Evolutionary conservation across 1,140 invertebrate species (phyloP).

Genomic region (Arctopsyche grandis): DNA sequence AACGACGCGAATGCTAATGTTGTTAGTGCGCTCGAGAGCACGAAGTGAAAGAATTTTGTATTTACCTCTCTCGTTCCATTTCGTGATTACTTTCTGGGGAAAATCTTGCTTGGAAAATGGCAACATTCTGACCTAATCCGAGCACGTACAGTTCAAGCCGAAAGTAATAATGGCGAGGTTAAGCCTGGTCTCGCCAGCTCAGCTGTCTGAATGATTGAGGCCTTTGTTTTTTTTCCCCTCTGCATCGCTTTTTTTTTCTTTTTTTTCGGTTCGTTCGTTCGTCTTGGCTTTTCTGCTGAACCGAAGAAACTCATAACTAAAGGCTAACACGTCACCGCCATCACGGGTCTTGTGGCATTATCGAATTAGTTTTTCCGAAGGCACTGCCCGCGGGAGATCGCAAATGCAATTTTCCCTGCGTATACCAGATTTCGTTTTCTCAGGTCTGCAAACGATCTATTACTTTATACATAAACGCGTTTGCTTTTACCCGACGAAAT

Average conservation of each 20-base stretch:
- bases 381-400: slow-evolving; percentile 48
- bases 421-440: slow-evolving; percentile 41
- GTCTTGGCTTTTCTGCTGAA: slow-evolving; percentile 6
- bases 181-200: slow-evolving; percentile 48
- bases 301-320: slow-evolving; percentile 45
- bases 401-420: slow-evolving; percentile 52
- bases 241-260: background rate
- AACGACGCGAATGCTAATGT: too few species aligned
- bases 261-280: too few species aligned
- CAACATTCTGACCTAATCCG: slow-evolving; percentile 53
- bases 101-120: slow-evolving; percentile 43
- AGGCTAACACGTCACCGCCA: slow-evolving; percentile 32
- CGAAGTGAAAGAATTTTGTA: background rate
- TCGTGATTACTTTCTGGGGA: slow-evolving; percentile 37
- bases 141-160: slow-evolving; percentile 47
- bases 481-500: background rate
- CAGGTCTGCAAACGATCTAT: background rate
- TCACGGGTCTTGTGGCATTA: slow-evolving; percentile 41
- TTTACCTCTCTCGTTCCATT: slow-evolving; percentile 31
- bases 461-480: background rate
- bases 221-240: slow-evolving; percentile 50
- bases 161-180: slow-evolving; percentile 53
- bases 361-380: slow-evolving; percentile 49
- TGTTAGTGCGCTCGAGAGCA: background rate
- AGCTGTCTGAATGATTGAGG: slow-evolving; percentile 53